phyloP scores from a whole-genome alignment of 2,888 invertebrate genomes.

The Morpho deidamia region DNA sequence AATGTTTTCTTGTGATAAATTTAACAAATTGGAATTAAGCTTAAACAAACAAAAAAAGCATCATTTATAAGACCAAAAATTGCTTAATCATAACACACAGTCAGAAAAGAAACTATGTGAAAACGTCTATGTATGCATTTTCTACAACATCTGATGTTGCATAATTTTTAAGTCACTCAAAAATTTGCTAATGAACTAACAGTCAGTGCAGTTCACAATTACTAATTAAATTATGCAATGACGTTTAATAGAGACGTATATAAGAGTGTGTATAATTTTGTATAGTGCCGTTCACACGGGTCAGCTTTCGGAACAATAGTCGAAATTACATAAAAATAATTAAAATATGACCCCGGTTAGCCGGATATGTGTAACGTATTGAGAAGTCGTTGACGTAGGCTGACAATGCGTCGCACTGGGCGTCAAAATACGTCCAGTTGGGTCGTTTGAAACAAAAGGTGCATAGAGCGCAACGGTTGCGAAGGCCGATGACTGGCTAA shows the following conservation, averaged over 20 bases:
- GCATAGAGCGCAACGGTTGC: slow-evolving; percentile 60
- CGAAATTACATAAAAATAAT: slow-evolving; percentile 67
- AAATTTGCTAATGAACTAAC: slow-evolving; percentile 15
- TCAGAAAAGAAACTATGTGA: slow-evolving; percentile 6
- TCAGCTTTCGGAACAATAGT: slow-evolving; percentile 51
- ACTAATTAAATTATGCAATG: slow-evolving; percentile 13
- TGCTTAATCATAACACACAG: neutral
- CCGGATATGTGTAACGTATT: slow-evolving; percentile 47
- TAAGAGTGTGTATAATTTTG: slow-evolving; percentile 16
- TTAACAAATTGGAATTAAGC: no score
- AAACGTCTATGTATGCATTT: neutral
- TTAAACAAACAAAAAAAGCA: no score
- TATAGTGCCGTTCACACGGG: slow-evolving; percentile 55
- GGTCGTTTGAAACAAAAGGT: slow-evolving; percentile 62
- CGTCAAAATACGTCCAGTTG: slow-evolving; percentile 25
- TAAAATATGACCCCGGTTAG: slow-evolving; percentile 62
- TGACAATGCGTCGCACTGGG: slow-evolving; percentile 23
- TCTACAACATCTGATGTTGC: slow-evolving; percentile 5
- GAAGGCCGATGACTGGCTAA: slow-evolving; percentile 62
- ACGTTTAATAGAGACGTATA: slow-evolving; percentile 10
- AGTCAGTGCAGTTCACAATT: slow-evolving; percentile 14
- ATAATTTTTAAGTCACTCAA: slow-evolving; percentile 15
- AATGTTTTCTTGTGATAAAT: no score
- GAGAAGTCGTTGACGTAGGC: slow-evolving; percentile 55
- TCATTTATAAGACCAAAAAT: no score